These are phyloP conservation scores for Ferrisia virgata DNA, from an alignment of 2,888 invertebrate species.

Conservation along the genomic window DNA sequence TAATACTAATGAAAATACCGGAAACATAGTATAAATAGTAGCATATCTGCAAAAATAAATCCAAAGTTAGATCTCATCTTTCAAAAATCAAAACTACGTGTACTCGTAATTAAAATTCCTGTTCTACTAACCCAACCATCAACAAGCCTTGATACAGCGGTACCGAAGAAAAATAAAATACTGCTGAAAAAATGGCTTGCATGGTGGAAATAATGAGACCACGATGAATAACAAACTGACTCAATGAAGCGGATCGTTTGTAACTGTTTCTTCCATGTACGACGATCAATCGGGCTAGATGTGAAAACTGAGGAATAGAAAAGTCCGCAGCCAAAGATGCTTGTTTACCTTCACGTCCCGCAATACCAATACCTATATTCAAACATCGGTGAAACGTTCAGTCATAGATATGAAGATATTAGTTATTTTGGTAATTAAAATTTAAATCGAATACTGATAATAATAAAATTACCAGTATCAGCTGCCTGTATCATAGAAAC, in stretches of 20 bases:
- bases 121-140: slow-evolving; percentile 79
- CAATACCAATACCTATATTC: slow-evolving; percentile 73
- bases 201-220: slow-evolving; percentile 98
- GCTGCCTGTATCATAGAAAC: slow-evolving; percentile 70
- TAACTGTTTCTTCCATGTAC: slow-evolving; percentile 91
- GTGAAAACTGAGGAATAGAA: slow-evolving; percentile 84
- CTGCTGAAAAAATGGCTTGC: slow-evolving; percentile 97
- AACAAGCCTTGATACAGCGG: slow-evolving; percentile 98
- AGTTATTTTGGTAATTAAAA: not conserved
- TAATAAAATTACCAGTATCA: slow-evolving; percentile 55
- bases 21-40: slow-evolving; percentile 97
- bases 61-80: not conserved
- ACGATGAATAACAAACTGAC: slow-evolving; percentile 97
- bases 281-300: slow-evolving; percentile 76
- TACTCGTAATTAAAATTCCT: not conserved
- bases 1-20: slow-evolving; percentile 93
- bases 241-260: slow-evolving; percentile 93
- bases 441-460: not conserved
- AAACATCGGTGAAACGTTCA: slow-evolving; percentile 19
- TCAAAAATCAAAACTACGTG: not conserved
- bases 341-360: slow-evolving; percentile 84
- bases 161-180: slow-evolving; percentile 97
- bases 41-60: slow-evolving; percentile 66
- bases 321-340: slow-evolving; percentile 98
- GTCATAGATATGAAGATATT: not conserved